Conservation (phyloP, 2,113 vertebrate genomes). For the Naja naja region DNA sequence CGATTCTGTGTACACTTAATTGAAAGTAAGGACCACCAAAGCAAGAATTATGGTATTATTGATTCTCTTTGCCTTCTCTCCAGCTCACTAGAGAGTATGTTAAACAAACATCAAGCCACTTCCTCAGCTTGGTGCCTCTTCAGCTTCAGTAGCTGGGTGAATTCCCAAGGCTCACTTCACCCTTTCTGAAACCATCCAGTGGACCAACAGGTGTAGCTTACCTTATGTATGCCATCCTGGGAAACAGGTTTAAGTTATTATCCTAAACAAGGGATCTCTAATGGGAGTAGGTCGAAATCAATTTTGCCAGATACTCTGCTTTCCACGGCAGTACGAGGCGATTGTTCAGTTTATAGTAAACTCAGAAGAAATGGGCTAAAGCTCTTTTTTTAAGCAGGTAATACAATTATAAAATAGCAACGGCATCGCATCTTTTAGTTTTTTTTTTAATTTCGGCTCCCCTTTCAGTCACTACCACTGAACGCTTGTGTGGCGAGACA, state of each 20-base stretch:
- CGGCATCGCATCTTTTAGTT: not conserved
- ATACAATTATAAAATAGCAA: not conserved
- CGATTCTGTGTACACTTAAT: not conserved
- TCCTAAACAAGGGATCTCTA: not conserved
- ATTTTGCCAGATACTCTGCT: not conserved
- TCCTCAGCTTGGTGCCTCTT: not conserved
- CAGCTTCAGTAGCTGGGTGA: not conserved
- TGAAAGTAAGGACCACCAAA: not conserved
- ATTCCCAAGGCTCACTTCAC: not conserved
- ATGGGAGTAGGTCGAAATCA: not conserved
- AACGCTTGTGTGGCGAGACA: not conserved
- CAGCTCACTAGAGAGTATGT: not conserved
- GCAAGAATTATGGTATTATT: not conserved
- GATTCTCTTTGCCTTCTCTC: not conserved
- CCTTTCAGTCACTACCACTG: not conserved
- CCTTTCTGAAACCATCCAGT: not conserved
- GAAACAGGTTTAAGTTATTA: not conserved
- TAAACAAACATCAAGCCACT: not conserved
- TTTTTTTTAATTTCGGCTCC: not conserved
- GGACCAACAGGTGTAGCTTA: not conserved
- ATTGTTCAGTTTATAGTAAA: not conserved
- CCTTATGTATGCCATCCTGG: not conserved
- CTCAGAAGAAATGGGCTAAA: not conserved
- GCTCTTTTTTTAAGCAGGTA: not conserved
- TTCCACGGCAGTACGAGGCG: not conserved